These are phyloP conservation scores for Cottus gobio DNA, from an alignment of 2,113 vertebrate species.

Conservation along the genomic window DNA sequence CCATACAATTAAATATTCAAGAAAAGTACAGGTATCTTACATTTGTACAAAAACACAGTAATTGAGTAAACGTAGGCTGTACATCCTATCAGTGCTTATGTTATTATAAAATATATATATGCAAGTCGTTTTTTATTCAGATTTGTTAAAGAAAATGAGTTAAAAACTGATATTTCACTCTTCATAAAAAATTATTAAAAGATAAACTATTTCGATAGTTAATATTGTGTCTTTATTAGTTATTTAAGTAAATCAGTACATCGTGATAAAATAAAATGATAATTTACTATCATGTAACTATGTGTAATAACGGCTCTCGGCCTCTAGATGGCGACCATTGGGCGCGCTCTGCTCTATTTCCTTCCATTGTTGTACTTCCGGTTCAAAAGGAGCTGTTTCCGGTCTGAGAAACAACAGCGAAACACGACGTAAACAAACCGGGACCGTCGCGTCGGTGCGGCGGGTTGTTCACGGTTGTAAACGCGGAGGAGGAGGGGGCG, in stretches of 20 bases:
- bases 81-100: no score
- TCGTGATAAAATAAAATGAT: background rate
- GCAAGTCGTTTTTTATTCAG: no score
- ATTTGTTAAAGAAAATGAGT: no score
- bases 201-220: background rate
- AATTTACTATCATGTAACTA: background rate
- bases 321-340: background rate
- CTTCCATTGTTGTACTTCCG: slow-evolving; percentile 47
- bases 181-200: no score
- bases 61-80: no score
- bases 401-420: background rate
- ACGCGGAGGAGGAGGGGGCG: background rate
- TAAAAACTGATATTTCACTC: no score
- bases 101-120: no score
- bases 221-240: background rate
- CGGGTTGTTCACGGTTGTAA: no score
- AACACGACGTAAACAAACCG: slow-evolving; percentile 35
- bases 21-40: no score
- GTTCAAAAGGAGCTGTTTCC: slow-evolving; percentile 29
- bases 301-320: background rate
- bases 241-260: background rate
- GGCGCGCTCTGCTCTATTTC: background rate
- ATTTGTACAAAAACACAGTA: no score
- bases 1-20: no score
- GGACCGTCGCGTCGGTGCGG: background rate